These are phyloP conservation scores for Agrilus biguttatus DNA, from an alignment of 2,888 invertebrate species.

Conservation along the genomic window DNA sequence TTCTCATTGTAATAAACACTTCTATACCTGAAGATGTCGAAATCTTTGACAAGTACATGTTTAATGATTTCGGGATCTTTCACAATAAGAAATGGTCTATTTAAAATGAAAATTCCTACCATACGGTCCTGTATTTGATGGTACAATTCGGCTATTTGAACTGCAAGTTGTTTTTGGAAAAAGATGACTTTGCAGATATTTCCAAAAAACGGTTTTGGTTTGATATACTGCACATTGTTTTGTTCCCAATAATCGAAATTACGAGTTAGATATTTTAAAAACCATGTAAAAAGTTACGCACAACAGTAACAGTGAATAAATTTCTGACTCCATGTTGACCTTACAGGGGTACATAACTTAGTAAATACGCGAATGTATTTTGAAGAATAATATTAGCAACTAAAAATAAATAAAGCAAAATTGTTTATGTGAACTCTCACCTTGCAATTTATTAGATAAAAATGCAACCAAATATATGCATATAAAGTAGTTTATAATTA, in stretches of 20 bases:
- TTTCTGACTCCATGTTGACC: no score
- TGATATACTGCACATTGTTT: conserved; percentile 21
- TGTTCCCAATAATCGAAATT: conserved; percentile 25
- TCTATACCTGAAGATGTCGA: conserved; percentile 31
- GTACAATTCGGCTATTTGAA: conserved; percentile 17
- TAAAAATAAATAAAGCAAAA: no score
- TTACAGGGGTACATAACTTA: no score
- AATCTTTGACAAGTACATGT: conserved; percentile 29
- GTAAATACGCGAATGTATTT: no score
- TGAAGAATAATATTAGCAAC: no score
- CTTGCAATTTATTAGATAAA: no score
- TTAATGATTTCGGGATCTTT: conserved; percentile 32
- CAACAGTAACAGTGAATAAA: no score
- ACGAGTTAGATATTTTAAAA: conserved; percentile 11
- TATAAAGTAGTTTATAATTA: no score
- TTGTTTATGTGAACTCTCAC: no score
- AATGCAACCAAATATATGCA: no score
- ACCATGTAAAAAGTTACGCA: not conserved
- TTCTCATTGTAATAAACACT: conserved; percentile 27
- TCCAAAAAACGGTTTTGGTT: conserved; percentile 23
- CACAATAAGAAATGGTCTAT: conserved; percentile 30
- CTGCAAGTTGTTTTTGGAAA: conserved; percentile 17
- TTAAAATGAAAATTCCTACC: conserved; percentile 31
- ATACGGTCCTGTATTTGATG: conserved; percentile 16
- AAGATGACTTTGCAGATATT: conserved; percentile 21